Evolutionary conservation across 2,797 vertebrate genomes (phyloP).

Genomic region (Enteromius afrohamiltoni): DNA sequence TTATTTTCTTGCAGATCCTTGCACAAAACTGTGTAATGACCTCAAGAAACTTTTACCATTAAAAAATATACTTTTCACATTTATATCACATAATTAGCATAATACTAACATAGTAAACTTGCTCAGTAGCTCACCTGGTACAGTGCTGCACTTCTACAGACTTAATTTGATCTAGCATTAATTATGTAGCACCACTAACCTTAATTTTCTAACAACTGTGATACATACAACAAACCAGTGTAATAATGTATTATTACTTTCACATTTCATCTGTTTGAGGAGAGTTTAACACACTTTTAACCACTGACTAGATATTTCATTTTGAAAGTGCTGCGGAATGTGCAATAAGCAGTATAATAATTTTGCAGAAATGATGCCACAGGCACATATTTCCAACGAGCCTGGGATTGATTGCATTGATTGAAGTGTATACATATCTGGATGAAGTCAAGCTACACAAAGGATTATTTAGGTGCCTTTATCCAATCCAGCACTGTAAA

Average conservation of each 20-base stretch:
- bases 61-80: not conserved
- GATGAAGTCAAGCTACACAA: not conserved
- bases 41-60: not conserved
- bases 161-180: not conserved
- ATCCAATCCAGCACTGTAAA: not conserved
- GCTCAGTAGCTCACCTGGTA: not conserved
- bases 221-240: not conserved
- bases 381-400: not conserved
- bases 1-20: not conserved
- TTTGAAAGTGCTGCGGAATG: not conserved
- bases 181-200: not conserved
- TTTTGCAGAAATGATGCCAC: not conserved
- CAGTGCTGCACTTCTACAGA: not conserved
- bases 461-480: not conserved
- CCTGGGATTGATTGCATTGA: not conserved
- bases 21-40: not conserved
- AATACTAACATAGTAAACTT: not conserved
- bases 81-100: not conserved
- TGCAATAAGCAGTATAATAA: not conserved
- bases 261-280: not conserved
- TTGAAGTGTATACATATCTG: not conserved
- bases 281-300: not conserved
- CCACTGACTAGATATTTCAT: not conserved
- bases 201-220: not conserved
- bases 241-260: not conserved